Conservation (phyloP, 2,888 invertebrate genomes). For the Pocota personata region DNA sequence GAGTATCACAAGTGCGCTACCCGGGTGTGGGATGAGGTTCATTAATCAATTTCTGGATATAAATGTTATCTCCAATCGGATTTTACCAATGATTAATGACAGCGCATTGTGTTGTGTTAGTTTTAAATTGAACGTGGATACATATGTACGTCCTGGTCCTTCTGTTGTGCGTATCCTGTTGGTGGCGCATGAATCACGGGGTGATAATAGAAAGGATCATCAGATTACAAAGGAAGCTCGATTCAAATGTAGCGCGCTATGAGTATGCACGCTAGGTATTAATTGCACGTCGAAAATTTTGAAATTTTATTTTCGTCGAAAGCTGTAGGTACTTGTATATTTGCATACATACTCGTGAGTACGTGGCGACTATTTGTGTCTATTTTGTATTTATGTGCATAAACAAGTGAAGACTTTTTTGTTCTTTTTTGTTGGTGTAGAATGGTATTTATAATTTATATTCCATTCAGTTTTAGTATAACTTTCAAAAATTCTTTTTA, state of each 20-base stretch:
- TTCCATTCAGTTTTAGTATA: too few relatives aligned
- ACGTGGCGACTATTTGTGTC: not conserved
- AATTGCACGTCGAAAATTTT: slow-evolving; percentile 25
- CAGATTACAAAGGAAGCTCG: slow-evolving; percentile 64
- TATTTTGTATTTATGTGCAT: not conserved
- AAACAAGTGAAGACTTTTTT: too few relatives aligned
- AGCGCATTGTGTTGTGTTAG: slow-evolving; percentile 64
- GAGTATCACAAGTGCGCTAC: slow-evolving; percentile 13
- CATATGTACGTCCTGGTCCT: not conserved
- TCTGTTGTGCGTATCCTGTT: slow-evolving; percentile 23
- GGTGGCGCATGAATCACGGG: slow-evolving; percentile 44
- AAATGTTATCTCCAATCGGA: slow-evolving; percentile 81
- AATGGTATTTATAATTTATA: too few relatives aligned
- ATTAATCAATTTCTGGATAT: slow-evolving; percentile 77
- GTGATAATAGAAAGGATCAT: slow-evolving; percentile 71
- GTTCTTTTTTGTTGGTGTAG: too few relatives aligned
- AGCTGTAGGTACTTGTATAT: not conserved
- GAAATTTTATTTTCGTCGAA: not conserved
- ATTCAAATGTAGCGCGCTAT: not conserved
- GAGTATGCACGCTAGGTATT: slow-evolving; percentile 17
- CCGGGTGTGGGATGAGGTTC: slow-evolving; percentile 47
- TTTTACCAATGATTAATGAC: slow-evolving; percentile 73
- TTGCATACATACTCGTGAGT: too few relatives aligned
- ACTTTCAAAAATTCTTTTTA: too few relatives aligned
- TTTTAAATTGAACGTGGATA: slow-evolving; percentile 54